A percentile compares a stretch with the other conserved stretches of the same genome.
Conservation (phyloP, 1,140 invertebrate species). For the Drosophila subpulchrella region DNA sequence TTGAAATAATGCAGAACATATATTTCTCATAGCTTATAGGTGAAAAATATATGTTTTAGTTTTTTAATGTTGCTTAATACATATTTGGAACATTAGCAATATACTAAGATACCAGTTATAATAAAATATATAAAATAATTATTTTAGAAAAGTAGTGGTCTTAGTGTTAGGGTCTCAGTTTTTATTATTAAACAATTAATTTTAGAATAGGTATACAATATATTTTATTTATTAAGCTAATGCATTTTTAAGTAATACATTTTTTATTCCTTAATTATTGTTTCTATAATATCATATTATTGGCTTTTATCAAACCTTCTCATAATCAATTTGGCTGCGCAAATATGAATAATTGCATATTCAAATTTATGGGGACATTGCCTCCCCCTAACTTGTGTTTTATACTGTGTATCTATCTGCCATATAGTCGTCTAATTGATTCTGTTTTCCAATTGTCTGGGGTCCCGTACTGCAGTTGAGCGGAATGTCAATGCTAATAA, state of each 20-base stretch:
- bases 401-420: conserved; percentile 22
- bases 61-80: too few species aligned
- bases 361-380: conserved; percentile 30
- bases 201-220: not conserved
- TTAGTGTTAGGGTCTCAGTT: too few species aligned
- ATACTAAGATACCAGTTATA: too few species aligned
- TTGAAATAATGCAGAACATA: not conserved
- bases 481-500: conserved; percentile 80
- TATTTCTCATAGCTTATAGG: not conserved
- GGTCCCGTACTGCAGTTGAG: conserved; percentile 49
- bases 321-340: conserved; percentile 40
- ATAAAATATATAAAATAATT: too few species aligned
- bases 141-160: too few species aligned
- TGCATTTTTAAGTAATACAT: not conserved
- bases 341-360: conserved; percentile 41
- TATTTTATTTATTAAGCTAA: not conserved
- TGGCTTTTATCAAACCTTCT: not conserved
- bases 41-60: too few species aligned
- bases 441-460: conserved; percentile 78
- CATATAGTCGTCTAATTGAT: conserved; percentile 70
- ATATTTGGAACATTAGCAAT: too few species aligned
- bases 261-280: too few species aligned
- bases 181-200: too few species aligned
- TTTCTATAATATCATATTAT: too few species aligned
- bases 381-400: conserved; percentile 18